Conservation (phyloP, 2,888 invertebrate species). For the Polydesmus complanatus region DNA sequence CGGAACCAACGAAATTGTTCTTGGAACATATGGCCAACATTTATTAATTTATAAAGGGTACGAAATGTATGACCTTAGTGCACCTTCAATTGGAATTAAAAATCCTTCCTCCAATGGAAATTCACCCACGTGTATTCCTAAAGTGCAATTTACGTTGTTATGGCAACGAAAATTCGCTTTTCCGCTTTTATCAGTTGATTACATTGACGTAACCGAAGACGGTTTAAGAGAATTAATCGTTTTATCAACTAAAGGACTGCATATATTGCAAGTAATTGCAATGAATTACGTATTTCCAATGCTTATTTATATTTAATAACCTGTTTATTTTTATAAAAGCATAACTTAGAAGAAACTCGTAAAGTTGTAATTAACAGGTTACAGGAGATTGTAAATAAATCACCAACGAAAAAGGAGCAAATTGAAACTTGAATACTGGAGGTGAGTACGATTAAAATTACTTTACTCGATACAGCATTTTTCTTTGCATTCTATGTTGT, state of each 20-base stretch:
- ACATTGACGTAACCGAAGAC: slow-evolving; percentile 50
- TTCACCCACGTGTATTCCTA: slow-evolving; percentile 25
- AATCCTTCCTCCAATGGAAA: background rate
- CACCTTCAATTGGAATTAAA: too few species aligned
- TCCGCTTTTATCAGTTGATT: slow-evolving; percentile 46
- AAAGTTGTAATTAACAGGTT: too few species aligned
- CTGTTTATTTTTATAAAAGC: too few species aligned
- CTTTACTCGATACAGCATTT: slow-evolving; percentile 86
- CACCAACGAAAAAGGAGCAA: too few species aligned
- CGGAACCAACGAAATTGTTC: slow-evolving; percentile 49
- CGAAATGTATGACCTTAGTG: too few species aligned
- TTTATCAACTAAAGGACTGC: slow-evolving; percentile 49
- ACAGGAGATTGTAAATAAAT: too few species aligned
- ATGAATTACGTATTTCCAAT: too few species aligned
- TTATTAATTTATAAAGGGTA: background rate
- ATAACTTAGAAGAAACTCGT: too few species aligned
- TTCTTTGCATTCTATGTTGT: slow-evolving; percentile 89
- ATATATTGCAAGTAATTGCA: slow-evolving; percentile 49
- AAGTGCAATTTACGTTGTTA: slow-evolving; percentile 31
- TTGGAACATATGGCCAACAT: slow-evolving; percentile 53
- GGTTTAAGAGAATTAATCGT: slow-evolving; percentile 50
- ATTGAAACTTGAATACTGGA: too few species aligned
- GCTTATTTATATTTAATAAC: too few species aligned
- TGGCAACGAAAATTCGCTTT: slow-evolving; percentile 43
- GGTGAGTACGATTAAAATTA: too few species aligned